Conservation (phyloP, 2,113 vertebrate species). For the Limnothrissa miodon region DNA sequence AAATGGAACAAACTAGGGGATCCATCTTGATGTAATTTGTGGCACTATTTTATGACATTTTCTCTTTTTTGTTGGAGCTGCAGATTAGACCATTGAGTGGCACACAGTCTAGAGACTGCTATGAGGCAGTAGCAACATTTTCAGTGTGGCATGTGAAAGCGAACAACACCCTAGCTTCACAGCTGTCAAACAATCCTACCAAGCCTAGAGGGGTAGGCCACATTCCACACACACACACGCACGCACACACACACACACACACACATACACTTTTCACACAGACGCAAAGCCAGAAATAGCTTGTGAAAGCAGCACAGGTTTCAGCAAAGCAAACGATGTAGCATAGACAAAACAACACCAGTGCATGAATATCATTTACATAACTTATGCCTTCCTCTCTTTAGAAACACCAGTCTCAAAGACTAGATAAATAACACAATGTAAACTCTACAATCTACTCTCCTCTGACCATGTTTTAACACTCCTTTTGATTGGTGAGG, state of each 20-base stretch:
- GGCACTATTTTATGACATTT: conserved; percentile 11
- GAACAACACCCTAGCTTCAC: conserved; percentile 8
- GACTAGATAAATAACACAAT: background rate
- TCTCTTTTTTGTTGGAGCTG: background rate
- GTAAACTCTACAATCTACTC: background rate
- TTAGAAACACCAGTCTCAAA: background rate
- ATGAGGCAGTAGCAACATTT: background rate
- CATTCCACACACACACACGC: background rate
- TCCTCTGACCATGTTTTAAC: background rate
- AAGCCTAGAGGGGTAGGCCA: conserved; percentile 1
- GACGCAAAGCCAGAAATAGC: background rate
- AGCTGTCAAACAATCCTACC: conserved; percentile 11
- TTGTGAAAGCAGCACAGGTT: conserved; percentile 11
- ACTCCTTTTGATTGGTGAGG: background rate
- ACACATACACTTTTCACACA: background rate
- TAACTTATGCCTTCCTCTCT: background rate
- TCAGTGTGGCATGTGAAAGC: background rate
- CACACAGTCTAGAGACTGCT: conserved; percentile 35
- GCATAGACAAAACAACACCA: background rate
- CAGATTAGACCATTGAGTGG: background rate
- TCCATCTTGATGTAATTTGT: conserved; percentile 30
- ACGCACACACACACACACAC: conserved; percentile 1
- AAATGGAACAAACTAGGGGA: background rate
- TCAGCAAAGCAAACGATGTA: conserved; percentile 18
- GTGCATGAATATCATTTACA: background rate